These are phyloP conservation scores for Lasioglossum oenotherae DNA, from an alignment of 2,888 invertebrate species.

Conservation along the genomic window DNA sequence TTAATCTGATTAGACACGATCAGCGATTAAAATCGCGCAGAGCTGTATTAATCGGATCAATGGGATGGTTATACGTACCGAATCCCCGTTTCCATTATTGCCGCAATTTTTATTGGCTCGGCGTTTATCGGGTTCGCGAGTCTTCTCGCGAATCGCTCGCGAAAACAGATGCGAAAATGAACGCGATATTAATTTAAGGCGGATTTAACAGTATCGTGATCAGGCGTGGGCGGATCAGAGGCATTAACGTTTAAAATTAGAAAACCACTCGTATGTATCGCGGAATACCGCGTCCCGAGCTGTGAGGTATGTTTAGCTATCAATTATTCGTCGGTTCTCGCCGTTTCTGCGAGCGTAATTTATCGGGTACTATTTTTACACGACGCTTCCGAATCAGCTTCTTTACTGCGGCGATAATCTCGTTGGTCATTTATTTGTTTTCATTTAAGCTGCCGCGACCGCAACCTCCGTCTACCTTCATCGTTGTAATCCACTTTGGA, in stretches of 20 bases:
- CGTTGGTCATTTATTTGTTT: background rate
- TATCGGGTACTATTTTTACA: slow-evolving; percentile 8
- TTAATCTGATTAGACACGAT: background rate
- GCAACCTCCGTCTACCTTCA: background rate
- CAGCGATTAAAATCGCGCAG: background rate
- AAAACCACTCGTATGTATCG: slow-evolving; percentile 52
- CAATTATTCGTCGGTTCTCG: slow-evolving; percentile 36
- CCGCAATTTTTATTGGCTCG: background rate
- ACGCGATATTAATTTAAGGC: slow-evolving; percentile 25
- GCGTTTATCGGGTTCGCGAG: background rate
- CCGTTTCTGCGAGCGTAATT: background rate
- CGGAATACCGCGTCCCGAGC: background rate
- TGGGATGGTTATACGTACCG: background rate
- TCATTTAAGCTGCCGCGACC: background rate
- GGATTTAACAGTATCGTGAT: slow-evolving; percentile 27
- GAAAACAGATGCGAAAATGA: slow-evolving; percentile 21
- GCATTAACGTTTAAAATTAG: slow-evolving; percentile 65
- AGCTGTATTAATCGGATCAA: background rate
- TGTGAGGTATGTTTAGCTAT: slow-evolving; percentile 32
- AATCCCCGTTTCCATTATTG: background rate
- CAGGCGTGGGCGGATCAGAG: slow-evolving; percentile 18
- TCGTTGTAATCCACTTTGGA: background rate
- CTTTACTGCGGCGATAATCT: background rate
- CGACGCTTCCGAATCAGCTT: background rate
- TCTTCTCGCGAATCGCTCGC: background rate